These are phyloP conservation scores for Gavia stellata DNA, from an alignment of 2,113 vertebrate species.

Conservation along the genomic window DNA sequence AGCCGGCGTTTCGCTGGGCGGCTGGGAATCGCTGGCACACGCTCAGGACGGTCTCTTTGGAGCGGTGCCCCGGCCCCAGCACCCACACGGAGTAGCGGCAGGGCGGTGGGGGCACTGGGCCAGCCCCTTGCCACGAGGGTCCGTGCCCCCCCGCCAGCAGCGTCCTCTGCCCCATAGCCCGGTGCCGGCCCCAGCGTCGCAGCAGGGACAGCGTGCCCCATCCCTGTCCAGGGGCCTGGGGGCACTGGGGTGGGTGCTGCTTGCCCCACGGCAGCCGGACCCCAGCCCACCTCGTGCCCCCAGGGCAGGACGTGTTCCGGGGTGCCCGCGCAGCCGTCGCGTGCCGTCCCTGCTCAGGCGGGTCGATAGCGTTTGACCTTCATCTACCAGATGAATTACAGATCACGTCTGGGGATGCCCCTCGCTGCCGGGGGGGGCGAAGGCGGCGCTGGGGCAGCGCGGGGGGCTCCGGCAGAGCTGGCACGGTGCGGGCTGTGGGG, in stretches of 20 bases:
- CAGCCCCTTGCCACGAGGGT: not conserved
- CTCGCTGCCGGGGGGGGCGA: not conserved
- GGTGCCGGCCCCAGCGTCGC: rapidly evolving
- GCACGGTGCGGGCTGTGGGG: rapidly evolving
- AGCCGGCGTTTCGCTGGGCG: not conserved
- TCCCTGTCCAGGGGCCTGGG: no score
- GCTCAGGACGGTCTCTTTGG: not conserved
- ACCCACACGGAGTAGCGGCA: rapidly evolving
- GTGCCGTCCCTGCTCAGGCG: not conserved
- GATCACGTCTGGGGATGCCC: not conserved
- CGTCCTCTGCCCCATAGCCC: not conserved
- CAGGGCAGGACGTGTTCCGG: rapidly evolving
- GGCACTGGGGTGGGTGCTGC: not conserved
- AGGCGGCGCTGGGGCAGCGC: rapidly evolving
- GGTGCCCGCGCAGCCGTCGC: rapidly evolving
- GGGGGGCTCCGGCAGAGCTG: not conserved
- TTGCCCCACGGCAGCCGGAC: rapidly evolving
- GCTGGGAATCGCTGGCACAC: not conserved
- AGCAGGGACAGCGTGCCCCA: not conserved
- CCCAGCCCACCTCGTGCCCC: not conserved
- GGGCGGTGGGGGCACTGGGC: not conserved
- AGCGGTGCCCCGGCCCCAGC: rapidly evolving
- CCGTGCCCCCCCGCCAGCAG: not conserved
- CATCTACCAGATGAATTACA: not conserved
- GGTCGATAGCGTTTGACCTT: constrained; percentile 25